Base-by-base conservation (phyloP, 2,113 vertebrate genomes). In the Solea senegalensis region DNA sequence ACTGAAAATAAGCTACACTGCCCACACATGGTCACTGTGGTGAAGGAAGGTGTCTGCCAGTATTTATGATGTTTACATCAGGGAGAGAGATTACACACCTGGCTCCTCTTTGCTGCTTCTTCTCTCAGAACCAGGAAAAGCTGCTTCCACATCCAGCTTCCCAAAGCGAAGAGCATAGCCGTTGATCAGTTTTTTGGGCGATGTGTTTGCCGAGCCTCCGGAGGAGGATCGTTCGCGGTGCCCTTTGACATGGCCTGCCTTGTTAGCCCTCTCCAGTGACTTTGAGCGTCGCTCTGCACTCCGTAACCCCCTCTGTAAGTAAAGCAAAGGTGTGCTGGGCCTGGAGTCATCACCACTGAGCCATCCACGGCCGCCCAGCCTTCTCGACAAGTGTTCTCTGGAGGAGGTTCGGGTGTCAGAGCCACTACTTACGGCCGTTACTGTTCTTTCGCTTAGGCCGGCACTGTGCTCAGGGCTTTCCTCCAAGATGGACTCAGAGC, bases 401-500 rank as follows among this genome's bases (percentile, higher is more conserved):
- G 85, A 76, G 43, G 83, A 59, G n/a, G 80, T 43, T 13, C 69
- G 76, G 6, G 82, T 65, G 59, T 90, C 88, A 0, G 88, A 88
- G 74, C 81, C 87, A 69, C 80, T 88, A 69, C 80, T 88, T 44
- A 85, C 83, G 3, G 83, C 78, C 55, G 87, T 86, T 34, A 61
- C 45, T 0, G 68, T 71, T 13, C 72, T 77, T 50, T 90, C 81
- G 62, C 78, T 69, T 1, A 73, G 65, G 10, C 66, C 26, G 7
- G 50, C 11, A 9, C 75, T 45, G 15, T 86, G 89, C 46, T 93
- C 92, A 2, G 86, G 45, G 16, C 56, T 80, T 60, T 95, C 94
- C 79, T 90, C 86, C 13, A 94, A 73, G 12, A 93, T 94, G 16
- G 93, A 95, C 77, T 95, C 94, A 2, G 94, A 94, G 76, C 94